Evolutionary conservation across 2,888 invertebrate species (phyloP).

Genomic region (Cactoblastis cactorum): DNA sequence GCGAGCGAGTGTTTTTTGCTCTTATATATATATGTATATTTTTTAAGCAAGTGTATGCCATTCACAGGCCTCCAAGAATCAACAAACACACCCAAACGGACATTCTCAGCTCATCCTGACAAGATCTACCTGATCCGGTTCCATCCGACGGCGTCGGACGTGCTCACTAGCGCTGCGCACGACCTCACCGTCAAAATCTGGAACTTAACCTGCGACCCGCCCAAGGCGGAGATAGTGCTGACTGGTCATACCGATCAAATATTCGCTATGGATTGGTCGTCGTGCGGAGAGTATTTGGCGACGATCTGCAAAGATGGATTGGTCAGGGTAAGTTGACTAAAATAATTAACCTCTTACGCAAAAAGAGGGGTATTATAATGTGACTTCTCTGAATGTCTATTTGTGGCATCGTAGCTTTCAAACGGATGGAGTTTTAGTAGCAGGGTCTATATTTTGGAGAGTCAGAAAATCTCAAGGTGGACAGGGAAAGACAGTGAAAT

Average conservation of each 20-base stretch:
- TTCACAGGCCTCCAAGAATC: conserved; percentile 83
- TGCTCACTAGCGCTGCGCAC: conserved; percentile 93
- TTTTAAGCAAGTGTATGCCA: too few relatives aligned
- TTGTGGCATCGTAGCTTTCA: too few relatives aligned
- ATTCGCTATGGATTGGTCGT: conserved; percentile 95
- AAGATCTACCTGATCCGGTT: conserved; percentile 92
- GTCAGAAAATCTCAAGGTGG: too few relatives aligned
- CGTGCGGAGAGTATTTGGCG: conserved; percentile 91
- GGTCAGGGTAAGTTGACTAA: conserved; percentile 79
- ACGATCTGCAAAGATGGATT: conserved; percentile 94
- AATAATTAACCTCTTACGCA: too few relatives aligned
- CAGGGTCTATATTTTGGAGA: too few relatives aligned
- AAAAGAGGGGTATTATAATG: too few relatives aligned
- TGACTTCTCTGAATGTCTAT: too few relatives aligned
- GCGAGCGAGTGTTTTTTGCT: too few relatives aligned
- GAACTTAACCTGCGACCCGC: conserved; percentile 81
- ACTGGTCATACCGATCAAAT: conserved; percentile 91
- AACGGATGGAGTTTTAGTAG: too few relatives aligned
- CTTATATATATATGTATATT: too few relatives aligned
- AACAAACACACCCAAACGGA: conserved; percentile 85
- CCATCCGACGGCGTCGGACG: conserved; percentile 92
- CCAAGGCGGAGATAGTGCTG: conserved; percentile 74
- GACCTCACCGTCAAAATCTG: conserved; percentile 94
- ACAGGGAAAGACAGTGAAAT: too few relatives aligned
- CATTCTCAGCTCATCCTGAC: conserved; percentile 88